Evolutionary conservation across 2,888 invertebrate species (phyloP), one percentile per base, ranked within the genome.

Genomic region (Aphodius granarius): DNA sequence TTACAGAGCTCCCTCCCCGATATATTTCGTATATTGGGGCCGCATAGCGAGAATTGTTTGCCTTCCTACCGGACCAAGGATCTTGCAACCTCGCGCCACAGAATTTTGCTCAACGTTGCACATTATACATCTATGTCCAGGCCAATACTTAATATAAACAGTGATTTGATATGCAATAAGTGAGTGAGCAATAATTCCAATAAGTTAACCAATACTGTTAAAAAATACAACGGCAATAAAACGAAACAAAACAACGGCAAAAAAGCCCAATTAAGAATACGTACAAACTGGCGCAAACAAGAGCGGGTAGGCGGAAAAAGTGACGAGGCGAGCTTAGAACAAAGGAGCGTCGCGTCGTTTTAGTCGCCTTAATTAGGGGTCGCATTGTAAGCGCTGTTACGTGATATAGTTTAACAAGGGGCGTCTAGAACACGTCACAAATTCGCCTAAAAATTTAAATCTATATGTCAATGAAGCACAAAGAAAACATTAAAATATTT

Each of bases 1-100:
- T 21, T 20, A 20, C 68, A 13, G 9, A 9, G 13, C 43, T 13
- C 43, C 43, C 43, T 43, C 2, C 43, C 13, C 43, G 43, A 43
- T 43, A 43, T 43, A 43, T 43, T 43, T 43, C 43, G 43, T 18
- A 87, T 87, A 86, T 85, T 86, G 83, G 43, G 68, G 22, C 68
- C 85, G 86, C 86, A 85, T 85, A 84, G 86, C 83, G 83, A 83
- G 85, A 84, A 87, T 86, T 86, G 85, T 83, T 83, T 77, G 66
- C 68, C n/a, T 68, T 68, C 13, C 68, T 13, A 13, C 43, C 43
- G 43, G 43, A 43, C 43, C 9, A 6, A 6, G 43, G 43, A 43
- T 43, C 43, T 43, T 13, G 43, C 43, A 43, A 43, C 9, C 43
- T 13, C 13, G 13, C 43, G 43, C 43, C 9, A 43, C 9, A 43